Percentiles rank a stretch among this genome's conserved stretches.
phyloP scores from a whole-genome alignment of 1,140 invertebrate genomes.

The Zaprionus kolodkinae region DNA sequence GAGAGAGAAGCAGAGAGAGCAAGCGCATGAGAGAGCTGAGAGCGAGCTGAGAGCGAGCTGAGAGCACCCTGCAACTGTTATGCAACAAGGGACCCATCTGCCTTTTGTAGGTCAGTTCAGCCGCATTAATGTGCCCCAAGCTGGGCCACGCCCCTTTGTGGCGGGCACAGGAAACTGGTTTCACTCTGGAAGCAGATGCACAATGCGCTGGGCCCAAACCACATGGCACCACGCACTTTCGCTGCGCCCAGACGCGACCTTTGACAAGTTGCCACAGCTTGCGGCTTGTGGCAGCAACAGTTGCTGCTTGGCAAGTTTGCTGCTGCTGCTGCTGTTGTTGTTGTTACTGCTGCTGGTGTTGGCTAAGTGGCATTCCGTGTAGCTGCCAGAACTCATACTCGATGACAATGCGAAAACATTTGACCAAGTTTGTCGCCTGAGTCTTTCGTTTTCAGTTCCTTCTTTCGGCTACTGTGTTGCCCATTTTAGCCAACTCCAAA shows the following conservation, averaged over 20 bases:
- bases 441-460: constrained; percentile 41
- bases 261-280: constrained; percentile 69
- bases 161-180: constrained; percentile 71
- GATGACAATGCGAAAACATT: constrained; percentile 32
- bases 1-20: neutral
- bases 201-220: neutral
- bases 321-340: neutral
- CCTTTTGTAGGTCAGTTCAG: constrained; percentile 64
- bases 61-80: constrained; percentile 20
- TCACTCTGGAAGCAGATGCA: constrained; percentile 36
- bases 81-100: constrained; percentile 34
- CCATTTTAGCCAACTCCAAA: constrained; percentile 12
- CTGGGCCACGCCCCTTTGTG: constrained; percentile 57
- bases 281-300: constrained; percentile 48
- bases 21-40: neutral
- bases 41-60: neutral
- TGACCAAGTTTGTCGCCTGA: constrained; percentile 50
- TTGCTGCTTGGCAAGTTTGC: constrained; percentile 4
- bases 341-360: neutral
- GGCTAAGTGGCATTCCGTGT: constrained; percentile 44
- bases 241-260: constrained; percentile 64
- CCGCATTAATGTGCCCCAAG: constrained; percentile 43
- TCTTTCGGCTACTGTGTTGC: constrained; percentile 13
- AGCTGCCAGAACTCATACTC: constrained; percentile 25
- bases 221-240: constrained; percentile 65